phyloP scores from a whole-genome alignment of 2,113 vertebrate species.

The Pleuronectes platessa region DNA sequence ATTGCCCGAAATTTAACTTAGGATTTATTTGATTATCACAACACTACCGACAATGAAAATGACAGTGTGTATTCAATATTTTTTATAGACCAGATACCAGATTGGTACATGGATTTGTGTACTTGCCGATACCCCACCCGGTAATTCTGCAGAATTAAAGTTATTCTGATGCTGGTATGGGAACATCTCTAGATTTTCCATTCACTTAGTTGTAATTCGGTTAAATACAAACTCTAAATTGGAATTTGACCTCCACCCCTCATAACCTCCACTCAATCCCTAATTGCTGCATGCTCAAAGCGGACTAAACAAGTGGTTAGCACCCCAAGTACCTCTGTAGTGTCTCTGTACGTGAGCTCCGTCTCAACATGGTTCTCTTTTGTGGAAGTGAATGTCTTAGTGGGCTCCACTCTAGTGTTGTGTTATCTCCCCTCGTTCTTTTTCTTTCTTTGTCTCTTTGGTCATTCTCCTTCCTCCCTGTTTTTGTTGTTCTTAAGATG shows the following conservation, averaged over 20 bases:
- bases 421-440: neutral
- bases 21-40: too few species aligned
- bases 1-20: neutral
- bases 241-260: constrained; percentile 56
- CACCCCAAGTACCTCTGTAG: constrained; percentile 71
- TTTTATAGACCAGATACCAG: too few species aligned
- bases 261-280: constrained; percentile 33
- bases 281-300: constrained; percentile 82
- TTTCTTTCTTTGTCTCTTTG: constrained; percentile 37
- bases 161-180: too few species aligned
- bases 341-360: constrained; percentile 72
- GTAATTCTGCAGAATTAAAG: too few species aligned
- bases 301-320: constrained; percentile 83
- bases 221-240: neutral
- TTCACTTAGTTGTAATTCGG: neutral
- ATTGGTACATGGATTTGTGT: too few species aligned
- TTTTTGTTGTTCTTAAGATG: constrained; percentile 49
- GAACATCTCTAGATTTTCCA: neutral
- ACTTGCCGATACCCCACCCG: too few species aligned
- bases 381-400: constrained; percentile 76
- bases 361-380: constrained; percentile 63
- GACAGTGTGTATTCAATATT: too few species aligned
- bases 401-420: constrained; percentile 70
- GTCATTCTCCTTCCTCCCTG: constrained; percentile 47
- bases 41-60: too few species aligned